Conservation (phyloP, 2,888 invertebrate species). For the Marronus borbonicus region DNA sequence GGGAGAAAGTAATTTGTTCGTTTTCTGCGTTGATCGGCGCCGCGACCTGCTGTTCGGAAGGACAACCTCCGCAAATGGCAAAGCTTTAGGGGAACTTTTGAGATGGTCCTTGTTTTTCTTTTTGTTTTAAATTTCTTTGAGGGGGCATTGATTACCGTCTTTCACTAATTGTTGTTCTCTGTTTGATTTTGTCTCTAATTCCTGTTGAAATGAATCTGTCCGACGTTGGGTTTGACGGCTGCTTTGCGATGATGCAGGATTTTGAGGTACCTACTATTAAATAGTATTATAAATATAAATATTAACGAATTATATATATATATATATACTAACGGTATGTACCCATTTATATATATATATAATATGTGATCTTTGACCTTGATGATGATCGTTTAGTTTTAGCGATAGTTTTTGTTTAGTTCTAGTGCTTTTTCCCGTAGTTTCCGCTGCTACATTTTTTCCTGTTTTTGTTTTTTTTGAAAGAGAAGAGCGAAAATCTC, state of each 20-base stretch:
- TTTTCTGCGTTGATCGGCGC: no score
- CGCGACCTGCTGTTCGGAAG: constrained; percentile 58
- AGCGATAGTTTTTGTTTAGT: constrained; percentile 69
- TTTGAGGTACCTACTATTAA: constrained; percentile 80
- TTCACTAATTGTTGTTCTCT: constrained; percentile 74
- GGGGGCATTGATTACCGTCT: constrained; percentile 66
- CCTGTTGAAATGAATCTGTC: constrained; percentile 66
- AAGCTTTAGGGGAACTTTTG: constrained; percentile 87
- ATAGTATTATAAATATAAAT: constrained; percentile 53
- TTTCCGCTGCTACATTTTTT: constrained; percentile 60
- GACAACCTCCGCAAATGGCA: constrained; percentile 62
- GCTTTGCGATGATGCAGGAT: constrained; percentile 78
- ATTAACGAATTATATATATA: constrained; percentile 61
- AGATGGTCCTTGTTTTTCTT: constrained; percentile 85
- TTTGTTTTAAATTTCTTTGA: no score
- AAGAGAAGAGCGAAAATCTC: not conserved
- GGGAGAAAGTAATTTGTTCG: not conserved
- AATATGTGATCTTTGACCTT: constrained; percentile 67
- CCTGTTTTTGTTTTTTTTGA: constrained; percentile 45
- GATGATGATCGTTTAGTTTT: constrained; percentile 61
- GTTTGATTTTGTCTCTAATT: constrained; percentile 74
- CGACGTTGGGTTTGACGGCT: constrained; percentile 78
- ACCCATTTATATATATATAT: constrained; percentile 41
- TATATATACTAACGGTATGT: constrained; percentile 51
- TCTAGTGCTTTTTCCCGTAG: constrained; percentile 70